These are phyloP conservation scores for Brachirus orientalis DNA, from an alignment of 2,113 vertebrate genomes.

Conservation along the genomic window DNA sequence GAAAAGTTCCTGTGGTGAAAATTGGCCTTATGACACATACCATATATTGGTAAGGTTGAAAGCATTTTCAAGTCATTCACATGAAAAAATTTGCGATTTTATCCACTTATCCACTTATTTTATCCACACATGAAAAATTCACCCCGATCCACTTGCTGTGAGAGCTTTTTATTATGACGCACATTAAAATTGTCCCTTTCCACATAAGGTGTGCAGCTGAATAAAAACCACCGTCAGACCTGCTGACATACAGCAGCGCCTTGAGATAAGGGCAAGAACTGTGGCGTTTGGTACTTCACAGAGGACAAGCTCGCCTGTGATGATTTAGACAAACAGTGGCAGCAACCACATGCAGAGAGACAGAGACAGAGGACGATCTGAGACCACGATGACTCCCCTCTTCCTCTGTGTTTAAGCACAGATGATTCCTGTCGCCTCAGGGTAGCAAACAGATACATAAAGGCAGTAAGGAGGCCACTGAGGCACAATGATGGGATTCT, in stretches of 20 bases:
- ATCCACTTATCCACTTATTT: too few relatives aligned
- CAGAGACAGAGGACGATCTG: background rate
- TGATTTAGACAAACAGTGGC: conserved; percentile 67
- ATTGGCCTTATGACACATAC: too few relatives aligned
- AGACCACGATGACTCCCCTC: conserved; percentile 39
- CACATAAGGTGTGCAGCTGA: too few relatives aligned
- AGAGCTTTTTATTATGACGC: too few relatives aligned
- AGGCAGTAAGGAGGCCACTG: conserved; percentile 52
- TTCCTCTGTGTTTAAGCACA: conserved; percentile 62
- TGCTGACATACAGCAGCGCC: conserved; percentile 29
- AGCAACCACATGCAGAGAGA: conserved; percentile 44
- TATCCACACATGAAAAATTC: too few relatives aligned
- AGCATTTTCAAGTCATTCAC: too few relatives aligned
- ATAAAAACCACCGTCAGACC: too few relatives aligned
- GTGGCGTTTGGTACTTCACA: conserved; percentile 61
- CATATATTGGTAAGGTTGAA: too few relatives aligned
- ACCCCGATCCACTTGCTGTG: too few relatives aligned
- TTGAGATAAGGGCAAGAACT: conserved; percentile 33
- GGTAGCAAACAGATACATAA: conserved; percentile 68
- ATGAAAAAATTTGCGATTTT: too few relatives aligned
- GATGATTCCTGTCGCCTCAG: conserved; percentile 69
- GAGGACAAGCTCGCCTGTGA: conserved; percentile 55
- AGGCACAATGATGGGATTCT: conserved; percentile 54
- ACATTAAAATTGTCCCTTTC: too few relatives aligned
- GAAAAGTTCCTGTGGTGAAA: too few relatives aligned